Conservation (phyloP, 2,888 invertebrate genomes). For the Archaeoteleia sp. region DNA sequence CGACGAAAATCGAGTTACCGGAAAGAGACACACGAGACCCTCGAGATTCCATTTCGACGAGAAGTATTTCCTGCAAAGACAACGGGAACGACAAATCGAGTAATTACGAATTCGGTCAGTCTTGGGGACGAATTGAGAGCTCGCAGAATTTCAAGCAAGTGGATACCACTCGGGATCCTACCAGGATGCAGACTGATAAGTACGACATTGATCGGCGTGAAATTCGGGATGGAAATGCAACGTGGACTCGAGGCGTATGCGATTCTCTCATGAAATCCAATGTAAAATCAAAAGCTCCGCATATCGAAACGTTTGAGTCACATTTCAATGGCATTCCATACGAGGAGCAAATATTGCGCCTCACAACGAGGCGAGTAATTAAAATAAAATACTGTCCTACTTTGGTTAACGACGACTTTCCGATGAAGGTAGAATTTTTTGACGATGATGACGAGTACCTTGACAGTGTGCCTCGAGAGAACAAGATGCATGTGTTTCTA, state of each 20-base stretch:
- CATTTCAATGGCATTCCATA: slow-evolving; percentile 60
- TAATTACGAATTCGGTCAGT: slow-evolving; percentile 43
- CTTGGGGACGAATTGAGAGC: slow-evolving; percentile 17
- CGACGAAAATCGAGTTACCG: slow-evolving; percentile 17
- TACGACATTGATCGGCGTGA: slow-evolving; percentile 25
- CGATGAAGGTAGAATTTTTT: slow-evolving; percentile 56
- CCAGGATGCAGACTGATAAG: slow-evolving; percentile 14
- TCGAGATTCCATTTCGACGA: slow-evolving; percentile 26
- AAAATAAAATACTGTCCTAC: slow-evolving; percentile 56
- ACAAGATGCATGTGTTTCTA: slow-evolving; percentile 57
- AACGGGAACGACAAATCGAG: slow-evolving; percentile 28
- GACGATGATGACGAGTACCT: slow-evolving; percentile 58
- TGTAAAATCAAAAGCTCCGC: slow-evolving; percentile 20
- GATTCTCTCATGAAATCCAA: slow-evolving; percentile 21
- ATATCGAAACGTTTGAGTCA: slow-evolving; percentile 52
- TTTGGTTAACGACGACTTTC: slow-evolving; percentile 27
- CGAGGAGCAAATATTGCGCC: slow-evolving; percentile 58
- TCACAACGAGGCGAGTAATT: slow-evolving; percentile 54
- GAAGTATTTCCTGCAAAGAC: slow-evolving; percentile 19
- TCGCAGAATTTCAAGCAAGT: slow-evolving; percentile 27
- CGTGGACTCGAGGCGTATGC: slow-evolving; percentile 13
- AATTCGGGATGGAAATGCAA: slow-evolving; percentile 27
- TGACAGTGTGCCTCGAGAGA: slow-evolving; percentile 35
- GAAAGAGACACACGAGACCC: slow-evolving; percentile 30
- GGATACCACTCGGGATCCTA: slow-evolving; percentile 22